Evolutionary conservation across 2,113 vertebrate species (phyloP), one percentile per base, ranked within the genome.

Genomic region (Nettapus auritus): DNA sequence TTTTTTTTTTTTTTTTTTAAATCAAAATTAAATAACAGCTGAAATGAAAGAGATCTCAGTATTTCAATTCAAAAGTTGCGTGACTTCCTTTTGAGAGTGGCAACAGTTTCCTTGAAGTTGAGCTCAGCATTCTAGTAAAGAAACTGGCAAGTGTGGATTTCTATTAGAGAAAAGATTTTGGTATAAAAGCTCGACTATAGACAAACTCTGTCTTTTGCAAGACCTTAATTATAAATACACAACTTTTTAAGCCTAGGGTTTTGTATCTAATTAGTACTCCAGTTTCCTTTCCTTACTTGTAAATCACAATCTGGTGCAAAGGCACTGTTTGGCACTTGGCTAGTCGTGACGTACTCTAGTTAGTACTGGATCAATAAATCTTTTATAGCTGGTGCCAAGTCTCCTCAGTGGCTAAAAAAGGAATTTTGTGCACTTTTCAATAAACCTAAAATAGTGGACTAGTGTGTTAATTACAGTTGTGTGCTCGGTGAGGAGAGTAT

Each of bases 311-410:
- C 67, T 93, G 40, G 44, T 82, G 67, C 67, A 76, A 94, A 82
- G 81, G 36, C 90, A 79, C 86, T 52, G 25, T 88, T 96, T 93
- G 86, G 77, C 74, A 74, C 62, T 89, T 82, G 70, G 74, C 59
- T 96, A 22, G 84, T 95, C 89, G 83, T 75, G 88, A 76, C 21
- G 77, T 89, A 38, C 67, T 94, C 57, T 74, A 89, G 92, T 97
- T 96, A 96, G 74, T 82, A 90, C 53, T 67, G 88, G 94, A 95
- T 96, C 93, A 93, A 87, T 94, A 95, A 94, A 87, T 92, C 88
- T 95, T 95, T 96, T 93, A 76, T 73, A 87, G 76, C 55, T 17
- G 17, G 31, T 94, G 88, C 86, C 88, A 96, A 76, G 66, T 48
- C 31, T 87, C 36, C 29, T 94, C n/a, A 76, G 57, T 75, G 48